A percentile compares a stretch with the other conserved stretches of the same genome.
These are phyloP conservation scores for Verasper variegatus DNA, from an alignment of 2,113 vertebrate genomes.

Conservation along the genomic window DNA sequence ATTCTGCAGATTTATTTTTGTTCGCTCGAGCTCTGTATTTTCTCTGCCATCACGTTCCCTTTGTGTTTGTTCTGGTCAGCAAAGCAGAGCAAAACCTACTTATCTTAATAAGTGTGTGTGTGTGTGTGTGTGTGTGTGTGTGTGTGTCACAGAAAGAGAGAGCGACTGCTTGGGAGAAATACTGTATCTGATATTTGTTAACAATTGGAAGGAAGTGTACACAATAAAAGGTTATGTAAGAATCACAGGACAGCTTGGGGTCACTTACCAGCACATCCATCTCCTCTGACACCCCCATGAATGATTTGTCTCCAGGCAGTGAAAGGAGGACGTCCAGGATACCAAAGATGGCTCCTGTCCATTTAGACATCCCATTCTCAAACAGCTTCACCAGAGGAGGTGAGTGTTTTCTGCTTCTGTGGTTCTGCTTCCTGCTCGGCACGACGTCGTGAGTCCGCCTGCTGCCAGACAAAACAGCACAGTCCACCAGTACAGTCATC, in stretches of 20 bases:
- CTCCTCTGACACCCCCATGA: slow-evolving; percentile 54
- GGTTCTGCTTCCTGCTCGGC: slow-evolving; percentile 7
- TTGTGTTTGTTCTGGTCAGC: slow-evolving; percentile 60
- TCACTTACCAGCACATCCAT: slow-evolving; percentile 67
- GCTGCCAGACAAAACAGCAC: slow-evolving; percentile 19
- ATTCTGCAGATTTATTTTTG: slow-evolving; percentile 59
- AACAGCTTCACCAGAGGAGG: slow-evolving; percentile 97
- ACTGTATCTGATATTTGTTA: slow-evolving; percentile 54
- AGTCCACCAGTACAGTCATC: neutral
- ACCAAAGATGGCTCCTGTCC: slow-evolving; percentile 94
- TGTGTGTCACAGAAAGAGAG: slow-evolving; percentile 1
- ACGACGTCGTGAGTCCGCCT: neutral
- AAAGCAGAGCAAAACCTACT: slow-evolving; percentile 19
- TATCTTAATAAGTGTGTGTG: slow-evolving; percentile 44
- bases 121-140: slow-evolving; percentile 23
- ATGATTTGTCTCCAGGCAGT: slow-evolving; percentile 87
- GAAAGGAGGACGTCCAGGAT: slow-evolving; percentile 92
- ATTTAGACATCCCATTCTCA: slow-evolving; percentile 94
- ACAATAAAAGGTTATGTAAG: slow-evolving; percentile 79
- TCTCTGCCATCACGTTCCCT: slow-evolving; percentile 33
- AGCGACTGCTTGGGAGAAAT: slow-evolving; percentile 28
- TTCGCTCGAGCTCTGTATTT: slow-evolving; percentile 39
- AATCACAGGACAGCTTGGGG: slow-evolving; percentile 69
- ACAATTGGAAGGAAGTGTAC: slow-evolving; percentile 74
- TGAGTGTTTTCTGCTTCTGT: slow-evolving; percentile 79